Conservation (phyloP, 2,888 invertebrate genomes). For the Protonemura montana region DNA sequence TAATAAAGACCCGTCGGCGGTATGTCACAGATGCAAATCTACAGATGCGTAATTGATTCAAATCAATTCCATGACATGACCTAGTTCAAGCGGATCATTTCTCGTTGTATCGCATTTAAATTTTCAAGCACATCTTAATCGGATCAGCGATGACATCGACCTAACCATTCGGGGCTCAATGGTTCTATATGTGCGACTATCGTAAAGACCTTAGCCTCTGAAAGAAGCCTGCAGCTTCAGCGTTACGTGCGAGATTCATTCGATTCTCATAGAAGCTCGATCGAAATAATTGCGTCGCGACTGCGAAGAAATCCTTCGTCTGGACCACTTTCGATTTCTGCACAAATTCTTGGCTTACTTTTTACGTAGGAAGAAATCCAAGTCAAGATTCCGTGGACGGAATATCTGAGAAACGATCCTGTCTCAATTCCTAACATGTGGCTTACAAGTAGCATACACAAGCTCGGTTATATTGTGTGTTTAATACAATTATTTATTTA, state of each 20-base stretch:
- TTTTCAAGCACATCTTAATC: neutral
- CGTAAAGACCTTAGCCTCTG: neutral
- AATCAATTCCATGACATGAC: neutral
- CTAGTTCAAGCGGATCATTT: neutral
- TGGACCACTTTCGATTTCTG: neutral
- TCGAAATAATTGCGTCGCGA: neutral
- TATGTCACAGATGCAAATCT: neutral
- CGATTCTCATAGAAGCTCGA: neutral
- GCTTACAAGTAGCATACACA: neutral
- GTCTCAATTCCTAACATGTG: neutral
- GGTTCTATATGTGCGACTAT: neutral
- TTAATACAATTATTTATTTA: no score
- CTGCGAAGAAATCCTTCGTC: neutral
- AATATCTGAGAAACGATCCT: neutral
- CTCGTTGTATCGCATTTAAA: neutral
- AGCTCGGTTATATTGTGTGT: no score
- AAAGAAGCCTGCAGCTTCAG: neutral
- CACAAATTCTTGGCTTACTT: neutral
- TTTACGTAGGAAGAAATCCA: neutral
- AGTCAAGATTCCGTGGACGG: neutral
- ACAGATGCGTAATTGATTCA: neutral
- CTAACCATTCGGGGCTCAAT: neutral
- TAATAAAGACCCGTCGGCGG: neutral
- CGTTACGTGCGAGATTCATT: neutral
- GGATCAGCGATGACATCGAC: neutral